These are phyloP conservation scores for Drosophila nr. medialis DNA, from an alignment of 2,888 invertebrate species.

Conservation along the genomic window DNA sequence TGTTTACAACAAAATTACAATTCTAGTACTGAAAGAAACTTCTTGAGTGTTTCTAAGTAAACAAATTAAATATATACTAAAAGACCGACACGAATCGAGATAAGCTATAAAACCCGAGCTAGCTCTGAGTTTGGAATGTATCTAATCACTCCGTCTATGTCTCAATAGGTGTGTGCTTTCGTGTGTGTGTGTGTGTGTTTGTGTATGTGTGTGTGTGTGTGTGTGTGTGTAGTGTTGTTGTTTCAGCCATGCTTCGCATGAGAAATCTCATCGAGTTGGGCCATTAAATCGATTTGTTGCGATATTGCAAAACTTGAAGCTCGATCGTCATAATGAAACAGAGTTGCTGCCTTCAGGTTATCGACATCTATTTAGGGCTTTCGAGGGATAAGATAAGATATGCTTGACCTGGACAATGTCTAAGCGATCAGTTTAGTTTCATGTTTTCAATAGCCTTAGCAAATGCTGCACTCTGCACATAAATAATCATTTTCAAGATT, in stretches of 20 bases:
- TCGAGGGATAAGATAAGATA: conserved; percentile 40
- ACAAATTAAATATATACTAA: not conserved
- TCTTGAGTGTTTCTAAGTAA: too few relatives aligned
- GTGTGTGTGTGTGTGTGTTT: conserved; percentile 7
- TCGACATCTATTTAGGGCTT: conserved; percentile 25
- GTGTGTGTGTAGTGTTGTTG: conserved; percentile 11
- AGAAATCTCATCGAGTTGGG: conserved; percentile 25
- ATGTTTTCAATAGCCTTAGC: not conserved
- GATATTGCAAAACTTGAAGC: conserved; percentile 28
- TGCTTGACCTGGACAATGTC: conserved; percentile 48
- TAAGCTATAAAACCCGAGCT: conserved; percentile 6
- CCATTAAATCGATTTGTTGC: conserved; percentile 27
- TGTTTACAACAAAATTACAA: not conserved
- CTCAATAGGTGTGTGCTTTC: not conserved
- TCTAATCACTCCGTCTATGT: conserved; percentile 15
- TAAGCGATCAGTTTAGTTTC: not conserved
- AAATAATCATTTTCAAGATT: too few relatives aligned
- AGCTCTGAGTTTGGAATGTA: conserved; percentile 10
- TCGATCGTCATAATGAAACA: conserved; percentile 13
- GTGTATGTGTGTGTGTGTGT: conserved; percentile 7
- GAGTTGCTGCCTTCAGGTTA: conserved; percentile 34
- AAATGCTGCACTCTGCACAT: not conserved
- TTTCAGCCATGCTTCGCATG: conserved; percentile 43
- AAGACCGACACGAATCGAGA: not conserved
- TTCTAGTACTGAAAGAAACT: not conserved